Evolutionary conservation across 2,797 vertebrate species (phyloP).

Genomic region (Tamandua tetradactyla): DNA sequence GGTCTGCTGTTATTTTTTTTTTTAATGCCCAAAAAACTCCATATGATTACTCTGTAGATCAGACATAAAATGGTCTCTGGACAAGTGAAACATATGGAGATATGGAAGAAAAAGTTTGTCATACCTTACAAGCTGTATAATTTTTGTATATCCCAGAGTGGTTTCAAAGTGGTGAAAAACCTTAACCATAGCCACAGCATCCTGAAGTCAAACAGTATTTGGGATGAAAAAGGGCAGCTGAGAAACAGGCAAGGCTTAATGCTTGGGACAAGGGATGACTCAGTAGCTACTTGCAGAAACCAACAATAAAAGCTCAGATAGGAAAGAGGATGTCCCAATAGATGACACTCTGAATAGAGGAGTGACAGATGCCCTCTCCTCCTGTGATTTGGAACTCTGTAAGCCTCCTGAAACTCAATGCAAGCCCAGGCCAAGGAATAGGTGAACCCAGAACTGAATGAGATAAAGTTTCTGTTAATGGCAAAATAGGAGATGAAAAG

Average conservation of each 20-base stretch:
- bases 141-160: neutral
- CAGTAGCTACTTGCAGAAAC: neutral
- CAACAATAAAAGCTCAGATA: neutral
- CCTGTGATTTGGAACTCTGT: neutral
- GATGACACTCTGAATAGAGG: neutral
- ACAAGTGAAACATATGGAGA: neutral
- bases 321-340: neutral
- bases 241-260: neutral
- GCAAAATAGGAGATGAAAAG: neutral
- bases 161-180: neutral
- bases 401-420: neutral
- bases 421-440: neutral
- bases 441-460: neutral
- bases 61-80: neutral
- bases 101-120: neutral
- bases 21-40: neutral
- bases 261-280: neutral
- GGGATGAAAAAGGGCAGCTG: neutral
- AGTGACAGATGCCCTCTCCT: neutral
- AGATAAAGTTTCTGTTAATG: neutral
- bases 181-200: neutral
- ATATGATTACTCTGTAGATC: neutral
- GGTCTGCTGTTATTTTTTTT: neutral
- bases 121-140: neutral
- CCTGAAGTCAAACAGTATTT: neutral